phyloP scores from a whole-genome alignment of 1,140 invertebrate species.

The Cherax quadricarinatus region DNA sequence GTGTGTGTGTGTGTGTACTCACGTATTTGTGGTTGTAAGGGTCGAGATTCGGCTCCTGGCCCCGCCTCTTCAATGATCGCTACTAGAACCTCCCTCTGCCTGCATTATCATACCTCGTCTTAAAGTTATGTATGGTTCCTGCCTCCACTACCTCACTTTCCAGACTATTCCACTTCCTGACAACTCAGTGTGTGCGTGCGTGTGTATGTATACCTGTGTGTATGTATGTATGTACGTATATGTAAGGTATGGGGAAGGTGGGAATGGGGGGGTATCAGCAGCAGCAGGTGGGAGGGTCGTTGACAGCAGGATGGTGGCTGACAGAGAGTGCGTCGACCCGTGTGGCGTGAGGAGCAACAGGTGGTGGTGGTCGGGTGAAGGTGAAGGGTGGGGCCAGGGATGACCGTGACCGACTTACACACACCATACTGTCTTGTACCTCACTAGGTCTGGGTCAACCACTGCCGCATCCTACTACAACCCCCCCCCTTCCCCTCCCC shows the following conservation, averaged over 20 bases:
- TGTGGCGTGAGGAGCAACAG: background rate
- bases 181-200: no score
- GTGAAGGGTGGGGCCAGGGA: no score
- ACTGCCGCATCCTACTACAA: background rate
- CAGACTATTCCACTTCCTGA: no score
- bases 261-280: background rate
- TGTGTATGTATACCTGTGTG: background rate
- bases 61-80: no score
- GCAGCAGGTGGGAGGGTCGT: background rate
- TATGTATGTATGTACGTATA: background rate
- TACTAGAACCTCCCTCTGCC: no score
- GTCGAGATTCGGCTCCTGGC: no score
- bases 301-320: background rate
- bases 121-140: no score
- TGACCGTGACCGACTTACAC: background rate
- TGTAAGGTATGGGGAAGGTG: background rate
- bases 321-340: background rate
- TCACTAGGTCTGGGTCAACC: conserved; percentile 17
- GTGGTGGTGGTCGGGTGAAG: no score
- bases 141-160: no score
- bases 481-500: background rate
- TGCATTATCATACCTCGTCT: no score
- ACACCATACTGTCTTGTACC: background rate
- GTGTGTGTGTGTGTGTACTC: no score
- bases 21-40: no score